A percentile compares a stretch with the other conserved stretches of the same genome.
phyloP scores from a whole-genome alignment of 2,797 vertebrate species.

The Gymnopithys bicolor region DNA sequence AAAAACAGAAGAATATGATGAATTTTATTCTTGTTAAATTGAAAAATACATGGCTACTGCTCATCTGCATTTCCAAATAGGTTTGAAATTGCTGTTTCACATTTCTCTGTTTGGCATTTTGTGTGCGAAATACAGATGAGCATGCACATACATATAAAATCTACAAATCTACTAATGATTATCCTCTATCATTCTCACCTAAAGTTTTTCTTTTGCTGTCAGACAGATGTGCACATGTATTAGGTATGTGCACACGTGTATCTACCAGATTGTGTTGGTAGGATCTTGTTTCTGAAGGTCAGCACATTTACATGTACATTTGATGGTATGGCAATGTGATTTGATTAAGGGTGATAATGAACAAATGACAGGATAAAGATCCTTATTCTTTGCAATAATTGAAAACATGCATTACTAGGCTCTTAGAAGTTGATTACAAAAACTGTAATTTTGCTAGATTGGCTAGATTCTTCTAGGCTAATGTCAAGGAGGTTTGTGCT shows the following conservation, averaged over 20 bases:
- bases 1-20: neutral
- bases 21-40: neutral
- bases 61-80: neutral
- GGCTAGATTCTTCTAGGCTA: neutral
- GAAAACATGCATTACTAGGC: neutral
- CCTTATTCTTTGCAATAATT: neutral
- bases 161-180: neutral
- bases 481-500: neutral
- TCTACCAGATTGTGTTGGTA: neutral
- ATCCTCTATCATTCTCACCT: neutral
- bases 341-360: neutral
- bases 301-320: neutral
- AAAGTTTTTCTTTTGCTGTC: neutral
- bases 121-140: neutral
- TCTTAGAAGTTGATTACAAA: neutral
- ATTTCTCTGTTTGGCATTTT: neutral
- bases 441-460: neutral
- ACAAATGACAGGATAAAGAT: neutral
- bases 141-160: neutral
- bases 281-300: neutral
- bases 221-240: neutral
- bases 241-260: neutral
- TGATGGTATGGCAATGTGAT: neutral
- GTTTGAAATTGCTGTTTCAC: neutral
- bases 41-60: neutral